Conservation (phyloP, 2,888 invertebrate genomes). For the Scaptomyza tumidula region DNA sequence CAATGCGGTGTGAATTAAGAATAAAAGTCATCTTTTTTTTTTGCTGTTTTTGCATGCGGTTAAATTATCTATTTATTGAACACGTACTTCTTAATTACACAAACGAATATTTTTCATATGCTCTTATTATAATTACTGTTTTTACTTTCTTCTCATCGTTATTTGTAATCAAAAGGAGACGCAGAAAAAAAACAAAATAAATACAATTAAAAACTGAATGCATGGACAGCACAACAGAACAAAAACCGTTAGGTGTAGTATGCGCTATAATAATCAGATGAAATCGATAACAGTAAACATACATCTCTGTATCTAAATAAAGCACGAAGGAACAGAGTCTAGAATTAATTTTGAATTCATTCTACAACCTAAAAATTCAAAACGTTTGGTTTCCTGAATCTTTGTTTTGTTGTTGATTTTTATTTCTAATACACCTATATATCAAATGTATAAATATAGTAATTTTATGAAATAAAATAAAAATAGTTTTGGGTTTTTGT, state of each 20-base stretch:
- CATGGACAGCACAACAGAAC: slow-evolving; percentile 34
- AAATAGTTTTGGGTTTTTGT: slow-evolving; percentile 57
- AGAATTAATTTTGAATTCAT: slow-evolving; percentile 57
- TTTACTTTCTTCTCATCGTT: not conserved
- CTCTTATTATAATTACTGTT: slow-evolving; percentile 11
- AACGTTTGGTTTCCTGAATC: slow-evolving; percentile 18
- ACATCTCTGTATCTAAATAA: slow-evolving; percentile 19
- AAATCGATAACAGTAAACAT: slow-evolving; percentile 41
- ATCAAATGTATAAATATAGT: slow-evolving; percentile 28
- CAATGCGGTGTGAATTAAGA: slow-evolving; percentile 23
- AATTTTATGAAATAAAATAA: slow-evolving; percentile 31
- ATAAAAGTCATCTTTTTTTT: slow-evolving; percentile 24
- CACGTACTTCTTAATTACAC: slow-evolving; percentile 51
- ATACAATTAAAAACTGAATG: slow-evolving; percentile 56
- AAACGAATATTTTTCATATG: slow-evolving; percentile 36
- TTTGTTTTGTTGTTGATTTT: slow-evolving; percentile 14
- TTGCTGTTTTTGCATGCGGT: slow-evolving; percentile 72
- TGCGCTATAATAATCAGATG: slow-evolving; percentile 17
- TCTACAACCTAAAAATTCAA: slow-evolving; percentile 70
- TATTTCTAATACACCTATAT: slow-evolving; percentile 51
- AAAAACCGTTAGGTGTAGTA: slow-evolving; percentile 28
- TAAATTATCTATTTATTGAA: slow-evolving; percentile 73
- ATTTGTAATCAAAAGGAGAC: not conserved
- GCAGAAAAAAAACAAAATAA: slow-evolving; percentile 21
- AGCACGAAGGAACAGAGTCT: slow-evolving; percentile 21